A percentile compares a stretch with the other conserved stretches of the same genome.
These are phyloP conservation scores for Noturus placidus DNA, from an alignment of 2,113 vertebrate genomes.

Conservation along the genomic window DNA sequence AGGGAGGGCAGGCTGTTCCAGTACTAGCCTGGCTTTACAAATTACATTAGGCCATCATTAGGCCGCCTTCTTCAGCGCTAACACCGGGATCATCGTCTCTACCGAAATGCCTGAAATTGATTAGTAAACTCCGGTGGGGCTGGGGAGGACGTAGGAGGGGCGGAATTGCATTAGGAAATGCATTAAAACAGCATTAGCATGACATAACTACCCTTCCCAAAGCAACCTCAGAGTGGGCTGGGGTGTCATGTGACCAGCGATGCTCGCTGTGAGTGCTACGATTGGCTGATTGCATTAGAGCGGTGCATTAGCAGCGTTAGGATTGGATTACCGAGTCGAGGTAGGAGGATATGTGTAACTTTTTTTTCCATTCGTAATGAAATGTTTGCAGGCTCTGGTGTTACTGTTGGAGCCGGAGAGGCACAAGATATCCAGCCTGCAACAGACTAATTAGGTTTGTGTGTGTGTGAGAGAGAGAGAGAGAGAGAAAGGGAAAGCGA, in stretches of 20 bases:
- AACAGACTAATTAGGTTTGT: constrained; percentile 82
- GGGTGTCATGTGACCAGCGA: constrained; percentile 79
- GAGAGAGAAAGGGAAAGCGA: not conserved
- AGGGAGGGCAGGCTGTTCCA: constrained; percentile 58
- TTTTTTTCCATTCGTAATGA: constrained; percentile 77
- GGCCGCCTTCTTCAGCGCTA: constrained; percentile 65
- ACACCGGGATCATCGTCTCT: constrained; percentile 78
- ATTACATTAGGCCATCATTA: constrained; percentile 80
- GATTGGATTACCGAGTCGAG: constrained; percentile 81
- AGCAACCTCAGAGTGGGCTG: constrained; percentile 62
- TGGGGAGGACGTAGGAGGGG: constrained; percentile 65
- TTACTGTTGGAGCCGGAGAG: constrained; percentile 76
- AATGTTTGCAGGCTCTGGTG: constrained; percentile 82
- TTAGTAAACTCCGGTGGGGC: constrained; percentile 69
- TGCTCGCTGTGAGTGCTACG: constrained; percentile 74
- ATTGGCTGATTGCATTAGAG: constrained; percentile 86
- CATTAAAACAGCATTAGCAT: constrained; percentile 87
- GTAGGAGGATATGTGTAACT: constrained; percentile 58
- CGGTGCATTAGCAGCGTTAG: constrained; percentile 80
- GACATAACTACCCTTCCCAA: constrained; percentile 73
- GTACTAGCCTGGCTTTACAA: constrained; percentile 65
- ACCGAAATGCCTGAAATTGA: constrained; percentile 78
- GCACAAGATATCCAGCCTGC: constrained; percentile 65
- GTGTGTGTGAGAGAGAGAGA: constrained; percentile 50
- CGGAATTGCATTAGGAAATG: constrained; percentile 78